Evolutionary conservation across 2,113 vertebrate genomes (phyloP).

Genomic region (Accipiter virgatus): DNA sequence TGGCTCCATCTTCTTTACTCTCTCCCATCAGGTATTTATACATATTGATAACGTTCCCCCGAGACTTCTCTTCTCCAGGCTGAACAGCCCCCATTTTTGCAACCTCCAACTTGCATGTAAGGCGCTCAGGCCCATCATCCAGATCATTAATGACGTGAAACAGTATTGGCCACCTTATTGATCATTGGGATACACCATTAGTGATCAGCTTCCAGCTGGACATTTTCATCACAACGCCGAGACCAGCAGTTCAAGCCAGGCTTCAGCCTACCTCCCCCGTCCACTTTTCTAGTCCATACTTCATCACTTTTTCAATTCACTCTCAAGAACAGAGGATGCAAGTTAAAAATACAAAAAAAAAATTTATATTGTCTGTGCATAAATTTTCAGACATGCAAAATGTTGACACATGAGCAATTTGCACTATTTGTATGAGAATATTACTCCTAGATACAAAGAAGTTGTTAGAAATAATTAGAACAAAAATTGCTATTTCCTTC

Average conservation of each 20-base stretch:
- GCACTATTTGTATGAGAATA: neutral
- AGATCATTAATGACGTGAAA: rapidly evolving
- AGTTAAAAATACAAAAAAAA: neutral
- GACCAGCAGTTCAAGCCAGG: neutral
- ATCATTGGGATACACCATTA: neutral
- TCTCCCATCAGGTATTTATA: neutral
- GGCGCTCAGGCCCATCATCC: neutral
- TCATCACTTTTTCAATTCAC: neutral
- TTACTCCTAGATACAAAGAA: neutral
- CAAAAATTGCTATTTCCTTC: neutral
- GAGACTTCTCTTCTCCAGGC: neutral
- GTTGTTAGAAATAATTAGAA: neutral
- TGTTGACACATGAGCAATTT: neutral
- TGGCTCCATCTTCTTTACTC: neutral
- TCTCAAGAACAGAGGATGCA: neutral
- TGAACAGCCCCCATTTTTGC: neutral
- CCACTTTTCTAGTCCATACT: neutral
- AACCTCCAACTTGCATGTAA: neutral
- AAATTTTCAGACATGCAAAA: neutral
- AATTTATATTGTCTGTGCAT: no score
- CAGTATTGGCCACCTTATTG: neutral
- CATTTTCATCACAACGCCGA: neutral
- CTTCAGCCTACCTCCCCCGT: rapidly evolving
- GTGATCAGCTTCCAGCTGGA: neutral
- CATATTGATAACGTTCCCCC: no score